Evolutionary conservation across 2,888 invertebrate species (phyloP).

Genomic region (Apamea sordens): DNA sequence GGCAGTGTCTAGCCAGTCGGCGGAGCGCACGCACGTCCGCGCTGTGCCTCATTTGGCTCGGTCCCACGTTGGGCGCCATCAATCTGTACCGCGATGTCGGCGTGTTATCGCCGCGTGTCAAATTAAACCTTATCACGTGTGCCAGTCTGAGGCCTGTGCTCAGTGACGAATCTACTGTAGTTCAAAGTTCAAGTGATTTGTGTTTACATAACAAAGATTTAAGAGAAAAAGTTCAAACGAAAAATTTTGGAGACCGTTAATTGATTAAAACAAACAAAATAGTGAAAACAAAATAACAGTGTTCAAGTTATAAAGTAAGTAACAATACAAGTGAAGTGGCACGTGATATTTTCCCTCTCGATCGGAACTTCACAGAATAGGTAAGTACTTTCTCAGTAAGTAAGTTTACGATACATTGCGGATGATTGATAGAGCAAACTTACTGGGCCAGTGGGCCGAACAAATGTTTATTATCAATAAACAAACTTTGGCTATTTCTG

Average conservation of each 20-base stretch:
- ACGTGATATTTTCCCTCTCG: slow-evolving; percentile 65
- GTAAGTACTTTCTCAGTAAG: slow-evolving; percentile 65
- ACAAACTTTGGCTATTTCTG: slow-evolving; percentile 60
- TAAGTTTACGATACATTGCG: slow-evolving; percentile 65
- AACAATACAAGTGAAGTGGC: slow-evolving; percentile 73
- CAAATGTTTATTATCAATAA: slow-evolving; percentile 64
- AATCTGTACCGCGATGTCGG: slow-evolving; percentile 71
- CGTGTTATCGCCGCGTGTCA: slow-evolving; percentile 64
- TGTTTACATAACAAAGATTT: slow-evolving; percentile 64
- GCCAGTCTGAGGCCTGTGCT: slow-evolving; percentile 55
- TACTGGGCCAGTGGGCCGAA: slow-evolving; percentile 54
- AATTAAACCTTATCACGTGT: slow-evolving; percentile 58
- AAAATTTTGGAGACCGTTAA: slow-evolving; percentile 39
- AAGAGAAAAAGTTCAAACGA: slow-evolving; percentile 44
- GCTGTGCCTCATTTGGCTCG: slow-evolving; percentile 63
- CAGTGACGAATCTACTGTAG: slow-evolving; percentile 65
- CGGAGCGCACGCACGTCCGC: slow-evolving; percentile 72
- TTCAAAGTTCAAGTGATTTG: slow-evolving; percentile 66
- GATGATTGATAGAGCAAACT: slow-evolving; percentile 66
- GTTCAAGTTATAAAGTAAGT: slow-evolving; percentile 60
- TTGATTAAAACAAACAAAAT: slow-evolving; percentile 66
- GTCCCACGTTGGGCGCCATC: slow-evolving; percentile 84
- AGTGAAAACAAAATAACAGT: slow-evolving; percentile 66
- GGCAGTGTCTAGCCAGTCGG: slow-evolving; percentile 82
- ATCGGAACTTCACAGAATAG: slow-evolving; percentile 63